Conservation (phyloP, 2,888 invertebrate species). For the Beris morrisii region DNA sequence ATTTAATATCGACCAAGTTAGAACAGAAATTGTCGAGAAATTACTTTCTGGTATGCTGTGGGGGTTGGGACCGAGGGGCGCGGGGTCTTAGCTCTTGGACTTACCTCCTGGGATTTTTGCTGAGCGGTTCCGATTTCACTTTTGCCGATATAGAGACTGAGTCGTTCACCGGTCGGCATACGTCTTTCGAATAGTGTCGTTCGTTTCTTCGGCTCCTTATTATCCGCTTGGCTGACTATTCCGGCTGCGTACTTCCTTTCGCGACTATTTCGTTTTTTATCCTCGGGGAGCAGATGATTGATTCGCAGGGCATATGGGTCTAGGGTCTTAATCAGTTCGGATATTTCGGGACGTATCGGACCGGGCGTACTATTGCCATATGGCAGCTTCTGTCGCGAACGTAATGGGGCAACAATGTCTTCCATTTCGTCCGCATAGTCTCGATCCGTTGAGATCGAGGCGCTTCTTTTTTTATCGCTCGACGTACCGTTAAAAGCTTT, state of each 20-base stretch:
- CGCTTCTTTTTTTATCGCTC: too few relatives aligned
- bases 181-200: conserved; percentile 35
- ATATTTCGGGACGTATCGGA: conserved; percentile 48
- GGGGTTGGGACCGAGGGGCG: too few relatives aligned
- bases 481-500: too few relatives aligned
- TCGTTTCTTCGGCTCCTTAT: not conserved
- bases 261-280: conserved; percentile 43
- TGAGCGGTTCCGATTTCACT: not conserved
- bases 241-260: conserved; percentile 25
- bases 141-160: conserved; percentile 28
- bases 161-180: conserved; percentile 30
- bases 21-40: too few relatives aligned
- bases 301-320: conserved; percentile 48
- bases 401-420: conserved; percentile 56
- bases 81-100: not conserved
- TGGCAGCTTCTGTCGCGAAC: conserved; percentile 44
- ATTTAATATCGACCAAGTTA: too few relatives aligned
- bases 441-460: conserved; percentile 53
- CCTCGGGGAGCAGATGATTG: conserved; percentile 47
- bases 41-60: too few relatives aligned
- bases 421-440: conserved; percentile 57
- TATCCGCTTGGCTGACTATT: conserved; percentile 4
- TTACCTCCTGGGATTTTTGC: conserved; percentile 11
- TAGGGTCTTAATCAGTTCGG: conserved; percentile 49
- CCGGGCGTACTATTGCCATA: conserved; percentile 35